Evolutionary conservation across 2,888 invertebrate species (phyloP), one percentile per base, ranked within the genome.

Genomic region (Reticulitermes lucifugus): DNA sequence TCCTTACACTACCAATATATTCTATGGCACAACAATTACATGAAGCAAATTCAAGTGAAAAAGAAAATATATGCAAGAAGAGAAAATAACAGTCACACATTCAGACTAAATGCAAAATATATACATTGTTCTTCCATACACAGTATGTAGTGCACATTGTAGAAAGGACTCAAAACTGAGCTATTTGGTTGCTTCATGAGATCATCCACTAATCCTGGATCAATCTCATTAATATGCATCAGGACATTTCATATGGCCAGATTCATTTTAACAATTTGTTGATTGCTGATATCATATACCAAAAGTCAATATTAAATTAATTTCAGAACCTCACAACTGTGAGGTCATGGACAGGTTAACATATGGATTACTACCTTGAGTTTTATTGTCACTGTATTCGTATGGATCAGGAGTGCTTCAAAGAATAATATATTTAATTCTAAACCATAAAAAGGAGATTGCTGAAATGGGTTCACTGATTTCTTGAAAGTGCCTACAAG

Each of bases 21-120:
- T 70, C 83, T 86, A 86, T 86, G 86, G 86, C 86, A 86, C 85
- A 85, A 65, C 83, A 83, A 86, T 86, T 85, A 86, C 86, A 86
- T 83, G 85, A 85, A 82, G 83, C 83, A 85, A 65, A 77, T n/a
- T n/a, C 46, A 86, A 65, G 65, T 25, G 25, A n/a, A n/a, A 65
- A 83, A 82, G 41, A 85, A 85, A 83, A 71, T 73, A 46, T 35
- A 51, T 46, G 77, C 1, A 25, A 25, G 59, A 83, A 46, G 65
- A 7, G 29, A 41, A 35, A 18, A 70, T 77, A 79, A 79, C 55
- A 80, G 51, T 77, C 73, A 75, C 81, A 51, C 81, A 85, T 70
- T 82, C 51, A 59, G 81, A 84, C 75, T 86, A 86, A 86, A 86
- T 84, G 84, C 86, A 77, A 82, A 81, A 84, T 77, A 79, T 81